phyloP scores from a whole-genome alignment of 1,140 invertebrate species.

The Camponotus floridanus region DNA sequence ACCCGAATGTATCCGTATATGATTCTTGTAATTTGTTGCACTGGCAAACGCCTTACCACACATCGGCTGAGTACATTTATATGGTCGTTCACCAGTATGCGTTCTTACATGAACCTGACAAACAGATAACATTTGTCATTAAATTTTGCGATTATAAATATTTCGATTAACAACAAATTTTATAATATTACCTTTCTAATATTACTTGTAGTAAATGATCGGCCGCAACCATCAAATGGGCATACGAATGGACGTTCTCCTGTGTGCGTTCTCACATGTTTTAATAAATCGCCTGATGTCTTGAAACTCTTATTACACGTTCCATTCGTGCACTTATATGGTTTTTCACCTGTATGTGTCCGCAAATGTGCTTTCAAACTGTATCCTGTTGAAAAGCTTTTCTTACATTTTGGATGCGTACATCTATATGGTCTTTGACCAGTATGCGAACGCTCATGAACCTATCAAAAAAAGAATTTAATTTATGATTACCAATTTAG shows the following conservation, averaged over 20 bases:
- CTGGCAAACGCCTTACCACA: slow-evolving; percentile 89
- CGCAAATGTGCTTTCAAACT: slow-evolving; percentile 90
- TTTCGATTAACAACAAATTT: neutral
- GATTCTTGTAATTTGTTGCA: slow-evolving; percentile 91
- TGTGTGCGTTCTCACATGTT: slow-evolving; percentile 90
- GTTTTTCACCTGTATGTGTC: slow-evolving; percentile 91
- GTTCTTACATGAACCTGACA: slow-evolving; percentile 85
- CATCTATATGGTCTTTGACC: slow-evolving; percentile 89
- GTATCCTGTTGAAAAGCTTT: slow-evolving; percentile 90
- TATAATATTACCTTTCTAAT: slow-evolving; percentile 88
- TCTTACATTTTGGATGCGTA: slow-evolving; percentile 87
- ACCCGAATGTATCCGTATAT: slow-evolving; percentile 88
- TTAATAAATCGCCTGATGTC: slow-evolving; percentile 90
- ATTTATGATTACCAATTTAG: neutral
- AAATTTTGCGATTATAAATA: neutral
- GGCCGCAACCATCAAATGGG: slow-evolving; percentile 88
- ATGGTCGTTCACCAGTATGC: slow-evolving; percentile 90
- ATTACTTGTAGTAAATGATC: slow-evolving; percentile 92
- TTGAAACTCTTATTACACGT: slow-evolving; percentile 89
- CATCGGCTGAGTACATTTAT: slow-evolving; percentile 87
- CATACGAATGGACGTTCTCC: slow-evolving; percentile 91
- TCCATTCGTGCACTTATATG: slow-evolving; percentile 88
- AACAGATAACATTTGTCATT: neutral
- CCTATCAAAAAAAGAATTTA: slow-evolving; percentile 81
- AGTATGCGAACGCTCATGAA: slow-evolving; percentile 89